Conservation (phyloP, 2,797 vertebrate species). For the Allobates femoralis region DNA sequence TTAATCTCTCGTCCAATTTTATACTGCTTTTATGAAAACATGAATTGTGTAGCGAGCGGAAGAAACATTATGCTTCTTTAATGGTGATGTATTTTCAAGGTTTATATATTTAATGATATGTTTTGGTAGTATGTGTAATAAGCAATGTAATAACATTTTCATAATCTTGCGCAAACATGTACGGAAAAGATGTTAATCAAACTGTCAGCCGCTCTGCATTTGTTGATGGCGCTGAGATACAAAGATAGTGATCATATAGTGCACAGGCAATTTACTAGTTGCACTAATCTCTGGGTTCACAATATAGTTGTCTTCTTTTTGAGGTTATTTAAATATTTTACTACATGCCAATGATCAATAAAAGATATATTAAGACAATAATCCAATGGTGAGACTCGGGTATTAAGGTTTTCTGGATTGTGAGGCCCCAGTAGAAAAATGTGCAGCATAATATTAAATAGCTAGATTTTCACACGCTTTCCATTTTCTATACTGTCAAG, state of each 20-base stretch:
- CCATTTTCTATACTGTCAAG: too few species aligned
- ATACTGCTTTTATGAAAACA: background rate
- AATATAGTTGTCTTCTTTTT: background rate
- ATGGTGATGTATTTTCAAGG: background rate
- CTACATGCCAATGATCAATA: too few species aligned
- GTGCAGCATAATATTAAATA: too few species aligned
- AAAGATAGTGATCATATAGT: background rate
- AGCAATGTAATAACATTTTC: background rate
- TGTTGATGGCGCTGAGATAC: background rate
- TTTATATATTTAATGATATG: background rate
- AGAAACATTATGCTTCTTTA: background rate
- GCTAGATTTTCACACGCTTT: too few species aligned
- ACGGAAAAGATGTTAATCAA: background rate
- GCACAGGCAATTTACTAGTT: background rate
- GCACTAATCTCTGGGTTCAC: background rate
- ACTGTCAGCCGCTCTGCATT: background rate
- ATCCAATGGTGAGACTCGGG: too few species aligned
- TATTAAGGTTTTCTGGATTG: too few species aligned
- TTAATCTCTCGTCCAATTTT: background rate
- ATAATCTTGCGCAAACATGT: background rate
- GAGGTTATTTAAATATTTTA: background rate
- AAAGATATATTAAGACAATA: too few species aligned
- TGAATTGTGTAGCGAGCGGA: background rate
- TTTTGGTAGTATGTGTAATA: background rate
- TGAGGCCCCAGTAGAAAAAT: too few species aligned